Percentiles rank a stretch among this genome's conserved stretches.
These are phyloP conservation scores for Dendrocincla tyrannina DNA, from an alignment of 2,797 vertebrate species.

Conservation along the genomic window DNA sequence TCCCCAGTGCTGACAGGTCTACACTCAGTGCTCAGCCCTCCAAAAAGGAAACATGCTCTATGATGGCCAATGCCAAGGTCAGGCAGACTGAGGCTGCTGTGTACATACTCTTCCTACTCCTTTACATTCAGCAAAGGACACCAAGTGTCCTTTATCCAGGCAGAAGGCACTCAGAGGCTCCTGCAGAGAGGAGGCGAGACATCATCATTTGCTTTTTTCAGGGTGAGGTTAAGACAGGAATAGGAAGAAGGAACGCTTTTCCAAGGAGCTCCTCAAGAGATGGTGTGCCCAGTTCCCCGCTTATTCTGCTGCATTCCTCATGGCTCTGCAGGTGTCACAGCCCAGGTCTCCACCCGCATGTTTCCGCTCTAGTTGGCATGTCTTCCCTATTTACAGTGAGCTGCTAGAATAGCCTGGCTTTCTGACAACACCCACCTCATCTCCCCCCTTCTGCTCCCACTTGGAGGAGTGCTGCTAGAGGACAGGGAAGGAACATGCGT, in stretches of 20 bases:
- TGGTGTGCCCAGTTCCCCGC: neutral
- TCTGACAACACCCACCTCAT: neutral
- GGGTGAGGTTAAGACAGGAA: neutral
- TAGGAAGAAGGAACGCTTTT: neutral
- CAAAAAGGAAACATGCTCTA: neutral
- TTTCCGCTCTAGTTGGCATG: conserved; percentile 22
- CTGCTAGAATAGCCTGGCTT: neutral
- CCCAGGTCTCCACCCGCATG: neutral
- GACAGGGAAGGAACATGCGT: neutral
- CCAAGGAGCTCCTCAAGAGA: rapidly evolving
- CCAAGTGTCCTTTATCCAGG: neutral
- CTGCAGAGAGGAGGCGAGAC: neutral
- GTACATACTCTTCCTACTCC: neutral
- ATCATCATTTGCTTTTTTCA: neutral
- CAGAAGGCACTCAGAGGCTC: neutral
- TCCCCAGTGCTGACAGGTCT: neutral
- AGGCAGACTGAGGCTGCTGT: neutral
- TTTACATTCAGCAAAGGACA: neutral
- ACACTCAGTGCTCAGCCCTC: neutral
- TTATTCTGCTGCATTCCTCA: neutral
- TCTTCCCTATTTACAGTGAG: neutral
- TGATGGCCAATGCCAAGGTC: neutral
- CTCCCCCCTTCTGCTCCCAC: neutral
- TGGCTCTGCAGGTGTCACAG: neutral
- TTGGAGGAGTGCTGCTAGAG: neutral